Evolutionary conservation across 2,797 vertebrate species (phyloP).

Genomic region (Botia kubotai): DNA sequence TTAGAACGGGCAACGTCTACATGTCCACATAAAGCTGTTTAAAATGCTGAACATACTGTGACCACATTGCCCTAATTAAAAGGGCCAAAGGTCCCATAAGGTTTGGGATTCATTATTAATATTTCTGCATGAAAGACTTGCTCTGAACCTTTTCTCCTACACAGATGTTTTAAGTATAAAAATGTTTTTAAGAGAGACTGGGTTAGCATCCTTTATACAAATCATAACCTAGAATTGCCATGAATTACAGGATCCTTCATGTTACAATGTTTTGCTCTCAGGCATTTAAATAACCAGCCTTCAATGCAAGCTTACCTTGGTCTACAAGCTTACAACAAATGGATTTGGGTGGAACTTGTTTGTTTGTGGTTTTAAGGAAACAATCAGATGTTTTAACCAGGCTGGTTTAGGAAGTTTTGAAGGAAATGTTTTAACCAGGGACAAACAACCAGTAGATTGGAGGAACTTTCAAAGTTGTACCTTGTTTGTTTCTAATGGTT

Average conservation of each 20-base stretch:
- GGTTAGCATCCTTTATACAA: background rate
- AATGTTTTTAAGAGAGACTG: no score
- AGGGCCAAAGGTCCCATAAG: no score
- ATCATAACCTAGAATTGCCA: background rate
- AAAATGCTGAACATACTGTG: no score
- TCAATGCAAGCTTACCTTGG: no score
- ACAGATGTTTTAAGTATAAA: no score
- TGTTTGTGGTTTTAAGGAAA: constrained; percentile 5
- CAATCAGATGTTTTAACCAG: background rate
- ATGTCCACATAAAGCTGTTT: no score
- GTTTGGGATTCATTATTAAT: no score
- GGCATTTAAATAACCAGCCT: background rate
- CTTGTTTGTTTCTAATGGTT: background rate
- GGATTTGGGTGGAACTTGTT: background rate
- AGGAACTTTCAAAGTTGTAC: constrained; percentile 6
- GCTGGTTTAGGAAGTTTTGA: background rate
- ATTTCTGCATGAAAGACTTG: no score
- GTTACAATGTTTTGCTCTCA: background rate
- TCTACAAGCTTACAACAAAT: background rate
- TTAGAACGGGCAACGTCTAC: no score
- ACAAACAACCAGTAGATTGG: background rate
- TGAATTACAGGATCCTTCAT: background rate
- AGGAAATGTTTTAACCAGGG: background rate
- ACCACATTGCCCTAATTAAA: no score
- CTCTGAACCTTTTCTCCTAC: no score